Percentiles rank a stretch among this genome's conserved stretches.
These are phyloP conservation scores for Holotrichia oblita DNA, from an alignment of 1,140 invertebrate genomes.

Conservation along the genomic window DNA sequence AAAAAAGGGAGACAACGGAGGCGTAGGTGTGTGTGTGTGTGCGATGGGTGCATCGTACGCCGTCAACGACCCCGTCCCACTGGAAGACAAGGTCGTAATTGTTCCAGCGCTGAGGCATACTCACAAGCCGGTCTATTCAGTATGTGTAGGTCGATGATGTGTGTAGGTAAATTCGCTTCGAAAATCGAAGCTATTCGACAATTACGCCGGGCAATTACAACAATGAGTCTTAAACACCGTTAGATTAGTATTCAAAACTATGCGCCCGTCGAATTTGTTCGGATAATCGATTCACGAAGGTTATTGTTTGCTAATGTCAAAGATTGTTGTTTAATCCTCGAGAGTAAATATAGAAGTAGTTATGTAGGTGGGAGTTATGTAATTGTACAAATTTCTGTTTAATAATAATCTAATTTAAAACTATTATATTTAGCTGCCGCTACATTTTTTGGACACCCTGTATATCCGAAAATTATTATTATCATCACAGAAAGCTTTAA, in stretches of 20 bases:
- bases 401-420: no score
- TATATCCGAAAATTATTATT: no score
- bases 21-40: no score
- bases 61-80: slow-evolving; percentile 22
- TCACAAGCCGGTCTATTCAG: neutral
- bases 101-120: neutral
- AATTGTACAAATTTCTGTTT: no score
- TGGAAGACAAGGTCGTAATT: slow-evolving; percentile 12
- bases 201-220: no score
- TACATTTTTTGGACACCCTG: no score
- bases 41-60: slow-evolving; percentile 22
- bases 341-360: no score
- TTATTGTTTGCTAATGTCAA: neutral
- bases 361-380: no score
- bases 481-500: no score
- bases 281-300: neutral
- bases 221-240: neutral
- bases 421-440: no score
- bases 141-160: neutral
- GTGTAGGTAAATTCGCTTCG: neutral
- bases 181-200: no score
- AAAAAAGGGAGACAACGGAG: neutral
- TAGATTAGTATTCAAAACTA: neutral
- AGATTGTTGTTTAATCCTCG: no score
- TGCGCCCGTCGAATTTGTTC: neutral